These are phyloP conservation scores for Ploceus nigricollis DNA, from an alignment of 2,113 vertebrate species.

Conservation along the genomic window DNA sequence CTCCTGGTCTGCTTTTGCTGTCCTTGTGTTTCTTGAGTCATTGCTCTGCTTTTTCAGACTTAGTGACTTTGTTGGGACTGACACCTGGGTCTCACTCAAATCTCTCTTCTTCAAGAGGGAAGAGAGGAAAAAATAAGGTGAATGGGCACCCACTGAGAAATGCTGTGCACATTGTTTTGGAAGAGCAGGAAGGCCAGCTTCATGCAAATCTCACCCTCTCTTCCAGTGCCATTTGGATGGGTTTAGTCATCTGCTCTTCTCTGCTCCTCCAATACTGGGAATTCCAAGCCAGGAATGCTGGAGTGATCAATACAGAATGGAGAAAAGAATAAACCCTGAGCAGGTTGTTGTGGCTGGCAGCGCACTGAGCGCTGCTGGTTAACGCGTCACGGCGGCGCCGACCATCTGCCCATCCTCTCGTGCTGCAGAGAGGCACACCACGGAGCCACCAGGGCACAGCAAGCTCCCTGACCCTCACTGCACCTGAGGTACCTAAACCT, in stretches of 20 bases:
- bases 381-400: not conserved
- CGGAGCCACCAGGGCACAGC: not conserved
- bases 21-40: not conserved
- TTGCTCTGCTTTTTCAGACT: not conserved
- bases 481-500: not conserved
- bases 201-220: not conserved
- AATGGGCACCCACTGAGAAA: not conserved
- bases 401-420: conserved; percentile 34
- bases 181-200: not conserved
- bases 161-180: not conserved
- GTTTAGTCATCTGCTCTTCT: not conserved
- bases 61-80: not conserved
- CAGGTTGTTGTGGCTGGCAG: conserved; percentile 42
- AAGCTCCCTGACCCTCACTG: not conserved
- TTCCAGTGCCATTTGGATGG: not conserved
- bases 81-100: not conserved
- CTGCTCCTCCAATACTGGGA: not conserved
- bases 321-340: not conserved
- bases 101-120: not conserved
- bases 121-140: not conserved
- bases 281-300: not conserved
- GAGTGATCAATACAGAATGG: conserved; percentile 3
- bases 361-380: conserved; percentile 1
- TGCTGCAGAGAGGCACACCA: not conserved
- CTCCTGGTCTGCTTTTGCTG: not conserved